Evolutionary conservation across 2,113 vertebrate genomes (phyloP), one percentile per base, ranked within the genome.

Genomic region (Triplophysa siluroides): DNA sequence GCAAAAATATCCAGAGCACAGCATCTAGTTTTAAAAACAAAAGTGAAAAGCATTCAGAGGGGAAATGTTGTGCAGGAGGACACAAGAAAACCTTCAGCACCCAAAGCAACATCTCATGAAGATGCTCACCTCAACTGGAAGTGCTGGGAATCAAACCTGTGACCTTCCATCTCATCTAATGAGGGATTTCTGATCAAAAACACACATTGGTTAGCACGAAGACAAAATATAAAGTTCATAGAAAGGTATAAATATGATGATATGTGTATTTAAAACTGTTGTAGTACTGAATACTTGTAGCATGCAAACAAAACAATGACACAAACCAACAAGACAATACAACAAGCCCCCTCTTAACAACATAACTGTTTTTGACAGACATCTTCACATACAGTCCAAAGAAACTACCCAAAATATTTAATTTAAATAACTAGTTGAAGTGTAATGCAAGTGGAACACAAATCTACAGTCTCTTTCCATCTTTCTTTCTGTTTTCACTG

Each of bases 131-230:
- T 92, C 85, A 93, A 87, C 86, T 92, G 90, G 89, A 93, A 92
- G 86, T 91, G 92, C 88, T 91, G 91, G 78, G 88, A 89, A 85
- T 92, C 91, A 89, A 91, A 92, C 87, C 88, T 91, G 90, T 91
- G 91, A 88, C 88, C 86, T 70, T 92, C 91, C 65, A 87, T 89
- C 13, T 92, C 92, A 75, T 93, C 92, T 85, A 93, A 85, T 6
- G 90, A 92, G 78, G 90, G 75, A 85, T 93, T 93, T 92, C 92
- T 93, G 84, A 85, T 79, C 66, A 84, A 85, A 86, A 78, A 83
- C 63, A 87, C 83, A 86, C 12, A 82, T 67, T 33, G 24, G 52
- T 62, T 71, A 81, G 75, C 78, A 76, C 47, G 70, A 21, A 76
- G 45, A 77, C 29, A 81, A 66, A 76, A 45, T 41, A 70, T 47